Evolutionary conservation across 2,113 vertebrate genomes (phyloP).

Genomic region (Trematocara nigrifrons): DNA sequence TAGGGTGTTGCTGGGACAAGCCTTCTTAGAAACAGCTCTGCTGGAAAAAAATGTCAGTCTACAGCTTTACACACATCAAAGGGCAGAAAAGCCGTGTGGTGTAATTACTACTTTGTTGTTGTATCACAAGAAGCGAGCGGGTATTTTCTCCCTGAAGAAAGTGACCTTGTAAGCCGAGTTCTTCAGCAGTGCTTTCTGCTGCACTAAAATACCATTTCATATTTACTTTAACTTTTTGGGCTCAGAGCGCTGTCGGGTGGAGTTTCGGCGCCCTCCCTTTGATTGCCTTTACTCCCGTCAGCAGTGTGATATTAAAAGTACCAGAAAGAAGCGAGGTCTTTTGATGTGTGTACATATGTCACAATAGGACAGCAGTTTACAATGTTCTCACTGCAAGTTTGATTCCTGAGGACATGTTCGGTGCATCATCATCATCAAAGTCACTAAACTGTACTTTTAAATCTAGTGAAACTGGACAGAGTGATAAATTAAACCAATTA

Average conservation of each 20-base stretch:
- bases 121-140: neutral
- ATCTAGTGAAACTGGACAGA: neutral
- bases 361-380: neutral
- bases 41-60: neutral
- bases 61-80: neutral
- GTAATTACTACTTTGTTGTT: neutral
- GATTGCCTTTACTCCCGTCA: neutral
- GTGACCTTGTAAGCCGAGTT: neutral
- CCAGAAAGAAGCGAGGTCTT: neutral
- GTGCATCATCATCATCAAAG: neutral
- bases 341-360: neutral
- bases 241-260: neutral
- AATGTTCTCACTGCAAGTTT: neutral
- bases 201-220: neutral
- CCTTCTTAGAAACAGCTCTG: neutral
- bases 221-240: neutral
- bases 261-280: neutral
- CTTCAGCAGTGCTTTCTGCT: neutral
- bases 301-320: neutral
- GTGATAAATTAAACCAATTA: neutral
- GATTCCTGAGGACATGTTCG: neutral
- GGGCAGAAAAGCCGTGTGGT: neutral
- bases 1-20: neutral
- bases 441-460: neutral
- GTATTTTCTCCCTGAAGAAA: neutral